These are phyloP conservation scores for Glossophaga mutica DNA, from an alignment of 2,797 vertebrate genomes.

Conservation along the genomic window DNA sequence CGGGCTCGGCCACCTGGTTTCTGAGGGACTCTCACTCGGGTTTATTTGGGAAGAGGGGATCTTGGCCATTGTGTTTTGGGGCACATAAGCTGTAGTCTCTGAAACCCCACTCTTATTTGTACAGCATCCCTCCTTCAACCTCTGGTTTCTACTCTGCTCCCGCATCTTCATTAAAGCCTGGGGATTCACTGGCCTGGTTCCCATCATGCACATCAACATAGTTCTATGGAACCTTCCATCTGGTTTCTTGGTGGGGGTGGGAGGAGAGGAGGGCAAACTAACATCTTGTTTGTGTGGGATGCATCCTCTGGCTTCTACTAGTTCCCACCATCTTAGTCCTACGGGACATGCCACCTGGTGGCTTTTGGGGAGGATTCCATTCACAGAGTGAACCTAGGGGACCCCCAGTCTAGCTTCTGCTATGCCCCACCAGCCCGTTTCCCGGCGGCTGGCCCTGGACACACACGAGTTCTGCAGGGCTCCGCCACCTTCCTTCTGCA, in stretches of 20 bases:
- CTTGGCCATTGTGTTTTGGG: background rate
- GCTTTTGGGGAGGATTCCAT: background rate
- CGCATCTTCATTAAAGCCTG: background rate
- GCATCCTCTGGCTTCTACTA: background rate
- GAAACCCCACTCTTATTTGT: background rate
- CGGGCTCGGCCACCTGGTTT: background rate
- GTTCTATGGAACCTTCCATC: background rate
- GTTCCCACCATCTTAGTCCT: background rate
- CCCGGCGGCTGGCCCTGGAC: no score
- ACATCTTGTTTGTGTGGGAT: background rate
- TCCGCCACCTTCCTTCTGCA: background rate
- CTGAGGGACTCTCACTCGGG: background rate
- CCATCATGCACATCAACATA: no score
- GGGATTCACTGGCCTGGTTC: background rate
- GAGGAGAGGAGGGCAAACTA: background rate
- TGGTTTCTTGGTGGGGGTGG: background rate
- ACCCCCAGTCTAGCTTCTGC: fast-evolving
- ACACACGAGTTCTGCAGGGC: background rate
- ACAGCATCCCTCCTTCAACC: background rate
- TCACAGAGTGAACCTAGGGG: background rate
- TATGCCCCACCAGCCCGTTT: no score
- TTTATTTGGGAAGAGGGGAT: background rate
- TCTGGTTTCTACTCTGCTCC: background rate
- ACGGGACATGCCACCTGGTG: no score
- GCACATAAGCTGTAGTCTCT: background rate